A percentile compares a stretch with the other conserved stretches of the same genome.
Evolutionary conservation across 2,888 invertebrate genomes (phyloP).

Genomic region (Erebia palarica): DNA sequence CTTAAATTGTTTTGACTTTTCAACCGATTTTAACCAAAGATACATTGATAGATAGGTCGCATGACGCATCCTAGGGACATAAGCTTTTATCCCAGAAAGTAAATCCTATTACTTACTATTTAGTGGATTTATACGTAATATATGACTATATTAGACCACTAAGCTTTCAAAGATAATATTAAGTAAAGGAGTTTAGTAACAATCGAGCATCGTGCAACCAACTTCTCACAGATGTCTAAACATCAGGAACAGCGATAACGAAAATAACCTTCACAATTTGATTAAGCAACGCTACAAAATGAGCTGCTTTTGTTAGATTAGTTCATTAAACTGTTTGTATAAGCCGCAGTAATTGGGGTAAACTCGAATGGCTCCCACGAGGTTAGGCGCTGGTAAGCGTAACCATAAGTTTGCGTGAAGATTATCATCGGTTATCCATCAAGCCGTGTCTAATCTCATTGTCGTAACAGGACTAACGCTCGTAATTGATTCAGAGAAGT

Average conservation of each 20-base stretch:
- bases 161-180: not conserved
- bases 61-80: no score
- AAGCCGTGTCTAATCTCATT: conserved; percentile 66
- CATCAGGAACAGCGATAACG: conserved; percentile 17
- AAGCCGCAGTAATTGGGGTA: conserved; percentile 28
- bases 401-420: conserved; percentile 57
- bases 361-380: conserved; percentile 34
- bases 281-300: conserved; percentile 12
- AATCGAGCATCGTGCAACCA: not conserved
- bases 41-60: no score
- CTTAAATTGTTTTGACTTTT: no score
- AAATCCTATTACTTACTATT: no score
- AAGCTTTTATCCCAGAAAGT: no score
- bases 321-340: conserved; percentile 26
- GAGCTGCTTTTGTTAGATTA: conserved; percentile 18
- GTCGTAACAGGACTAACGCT: conserved; percentile 63
- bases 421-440: conserved; percentile 58
- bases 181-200: not conserved
- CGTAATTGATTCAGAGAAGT: conserved; percentile 70
- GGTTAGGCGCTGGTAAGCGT: conserved; percentile 45
- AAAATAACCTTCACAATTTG: conserved; percentile 22
- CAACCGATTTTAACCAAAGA: no score
- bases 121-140: no score
- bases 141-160: not conserved
- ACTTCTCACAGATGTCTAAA: conserved; percentile 5